Conservation (phyloP, 2,113 vertebrate species). For the Saguinus midas region DNA sequence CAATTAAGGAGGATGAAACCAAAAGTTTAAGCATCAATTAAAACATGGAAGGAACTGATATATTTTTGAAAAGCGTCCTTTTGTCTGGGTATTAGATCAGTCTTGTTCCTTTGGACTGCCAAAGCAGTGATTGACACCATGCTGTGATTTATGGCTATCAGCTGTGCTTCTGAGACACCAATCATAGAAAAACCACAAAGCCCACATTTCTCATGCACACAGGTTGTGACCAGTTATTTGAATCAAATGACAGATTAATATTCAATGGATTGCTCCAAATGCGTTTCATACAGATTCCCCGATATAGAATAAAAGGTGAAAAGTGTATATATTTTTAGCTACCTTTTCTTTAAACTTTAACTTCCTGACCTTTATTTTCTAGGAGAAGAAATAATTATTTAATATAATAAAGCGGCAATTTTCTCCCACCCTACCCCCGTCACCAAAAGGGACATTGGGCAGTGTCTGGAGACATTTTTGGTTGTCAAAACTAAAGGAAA, state of each 20-base stretch:
- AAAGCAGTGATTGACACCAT: constrained; percentile 28
- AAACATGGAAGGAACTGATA: neutral
- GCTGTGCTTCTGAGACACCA: constrained; percentile 66
- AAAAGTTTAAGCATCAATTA: neutral
- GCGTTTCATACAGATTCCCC: constrained; percentile 67
- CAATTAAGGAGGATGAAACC: neutral
- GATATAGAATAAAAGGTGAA: constrained; percentile 65
- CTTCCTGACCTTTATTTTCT: constrained; percentile 50
- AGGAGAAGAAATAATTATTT: neutral
- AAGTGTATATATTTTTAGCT: neutral
- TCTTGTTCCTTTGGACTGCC: constrained; percentile 42
- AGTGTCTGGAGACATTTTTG: neutral
- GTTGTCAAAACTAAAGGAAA: neutral
- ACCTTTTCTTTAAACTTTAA: constrained; percentile 56
- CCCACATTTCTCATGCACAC: constrained; percentile 71
- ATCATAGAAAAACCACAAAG: constrained; percentile 75
- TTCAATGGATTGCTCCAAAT: constrained; percentile 71
- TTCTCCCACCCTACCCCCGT: no score
- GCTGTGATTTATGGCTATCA: constrained; percentile 73
- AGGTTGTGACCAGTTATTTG: constrained; percentile 57
- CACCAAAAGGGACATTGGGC: neutral
- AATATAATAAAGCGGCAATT: neutral
- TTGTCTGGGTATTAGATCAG: constrained; percentile 46
- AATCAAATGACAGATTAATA: constrained; percentile 78
- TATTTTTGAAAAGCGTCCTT: constrained; percentile 44